Evolutionary conservation across 2,113 vertebrate genomes (phyloP), one percentile per base, ranked within the genome.

Genomic region (Microtus oregoni): DNA sequence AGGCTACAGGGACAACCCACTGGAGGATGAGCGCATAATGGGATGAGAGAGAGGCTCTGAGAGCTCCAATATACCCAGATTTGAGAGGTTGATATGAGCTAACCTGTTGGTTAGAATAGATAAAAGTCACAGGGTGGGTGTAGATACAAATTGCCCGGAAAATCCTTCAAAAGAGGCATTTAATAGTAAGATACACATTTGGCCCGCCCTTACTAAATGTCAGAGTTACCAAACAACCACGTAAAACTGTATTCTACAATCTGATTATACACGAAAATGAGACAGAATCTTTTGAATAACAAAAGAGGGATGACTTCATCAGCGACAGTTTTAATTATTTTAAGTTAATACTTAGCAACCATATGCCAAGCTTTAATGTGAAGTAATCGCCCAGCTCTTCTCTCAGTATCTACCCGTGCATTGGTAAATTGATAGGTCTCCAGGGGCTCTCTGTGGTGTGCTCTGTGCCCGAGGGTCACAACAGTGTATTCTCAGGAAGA

Each of bases 401-500:
- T 87, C 78, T 70, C 32, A 63, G 11, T 44, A 55, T 76, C 47
- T 83, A 63, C 38, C 5, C 63, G 20, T 9, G 76, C 82, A 26
- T 58, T 92, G 38, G 38, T 77, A 86, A 96, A 90, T 70, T 35
- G 78, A 65, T 24, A 82, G 58, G n/a, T 44, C 13, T 63, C 88
- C 72, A 14, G 38, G 17, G 8, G 13, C 86, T 47, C 32, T 87
- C 30, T 97, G 7, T 89, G 50, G 55, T 44, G 65, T 32, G 19
- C 32, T 94, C n/a, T 90, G 20, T 79, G 44, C 11, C 17, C 19
- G 86, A 79, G 7, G 35, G 32, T 44, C 78, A 67, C 7, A 72
- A 85, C 38, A 77, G 38, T 26, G 5, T 32, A 68, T 41, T 67
- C 95, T 92, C 85, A 82, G 79, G 72, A 93, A 89, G 35, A 85